phyloP scores from a whole-genome alignment of 2,113 vertebrate genomes.

The Ammodramus savannarum region DNA sequence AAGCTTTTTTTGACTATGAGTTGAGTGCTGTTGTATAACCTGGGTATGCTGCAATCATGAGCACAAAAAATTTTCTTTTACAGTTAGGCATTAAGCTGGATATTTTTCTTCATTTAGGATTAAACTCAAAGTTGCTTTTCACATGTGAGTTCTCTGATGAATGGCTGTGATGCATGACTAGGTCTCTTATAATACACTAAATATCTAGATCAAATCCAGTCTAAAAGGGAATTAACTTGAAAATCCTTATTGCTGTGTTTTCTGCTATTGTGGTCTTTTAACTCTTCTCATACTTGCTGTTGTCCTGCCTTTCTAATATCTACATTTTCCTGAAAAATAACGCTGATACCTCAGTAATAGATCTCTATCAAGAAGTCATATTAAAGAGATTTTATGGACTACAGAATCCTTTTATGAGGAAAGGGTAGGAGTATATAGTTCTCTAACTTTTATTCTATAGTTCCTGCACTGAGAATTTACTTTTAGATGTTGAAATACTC shows the following conservation, averaged over 20 bases:
- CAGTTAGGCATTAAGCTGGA: not conserved
- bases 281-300: not conserved
- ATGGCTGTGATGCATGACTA: not conserved
- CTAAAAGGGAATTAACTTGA: not conserved
- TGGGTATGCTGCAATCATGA: not conserved
- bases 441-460: not conserved
- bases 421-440: not conserved
- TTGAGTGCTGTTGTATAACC: not conserved
- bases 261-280: not conserved
- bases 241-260: not conserved
- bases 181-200: not conserved
- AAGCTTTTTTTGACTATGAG: not conserved
- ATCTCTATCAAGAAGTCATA: not conserved
- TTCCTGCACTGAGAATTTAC: not conserved
- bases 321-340: not conserved
- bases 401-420: not conserved
- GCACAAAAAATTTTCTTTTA: not conserved
- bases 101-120: conserved; percentile 35
- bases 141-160: not conserved
- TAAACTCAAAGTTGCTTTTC: not conserved
- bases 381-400: not conserved
- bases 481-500: not conserved
- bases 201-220: not conserved
- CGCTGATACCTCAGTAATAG: not conserved
- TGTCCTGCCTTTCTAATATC: not conserved